Base-by-base conservation (phyloP, 2,888 invertebrate species). In the Scrobipalpa costella region DNA sequence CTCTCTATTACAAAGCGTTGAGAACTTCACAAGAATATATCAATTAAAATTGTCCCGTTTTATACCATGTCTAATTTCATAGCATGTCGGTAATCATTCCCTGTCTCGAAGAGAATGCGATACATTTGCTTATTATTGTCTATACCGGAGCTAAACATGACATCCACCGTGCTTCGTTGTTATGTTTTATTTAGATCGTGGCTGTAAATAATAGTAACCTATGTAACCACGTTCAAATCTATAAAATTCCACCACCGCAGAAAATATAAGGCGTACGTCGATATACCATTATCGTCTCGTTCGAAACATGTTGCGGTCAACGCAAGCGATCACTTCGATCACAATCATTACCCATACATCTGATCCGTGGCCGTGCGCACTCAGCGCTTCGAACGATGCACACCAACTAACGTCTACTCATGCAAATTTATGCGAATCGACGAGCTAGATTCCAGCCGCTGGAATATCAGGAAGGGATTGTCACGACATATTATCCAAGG, bases 261-360 rank as follows among this genome's bases (percentile, higher is more conserved):
- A 81, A 79, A 83, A 84, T 81, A 84, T 84, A 86, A 83, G 73
- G 75, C 77, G 77, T 71, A 73, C 79, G 74, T 76, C 71, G 75
- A 77, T 79, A 74, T 69, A 76, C 81, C 85, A 88, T 89, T 89
- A 89, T 86, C 88, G 80, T 88, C 89, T 88, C 83, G 85, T 89
- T 88, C 76, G 71, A 74, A 83, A 80, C 83, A 84, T 85, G 88
- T 88, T 90, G 90, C 73, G 89, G 90, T 90, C 77, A 80, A 75
- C 71, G 76, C 80, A 73, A 81, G 80, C 83, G 82, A 86, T 87
- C 83, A 81, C 74, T 83, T 73, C 81, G 79, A 87, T 86, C 81
- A 80, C 81, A 83, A 86, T 84, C 85, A 87, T 87, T 88, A 86
- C 78, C 80, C 78, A 75, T 75, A 76, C 75, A 77, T 78, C 73